Base-by-base conservation (phyloP, 2,797 vertebrate species). In the Hemibagrus guttatus region DNA sequence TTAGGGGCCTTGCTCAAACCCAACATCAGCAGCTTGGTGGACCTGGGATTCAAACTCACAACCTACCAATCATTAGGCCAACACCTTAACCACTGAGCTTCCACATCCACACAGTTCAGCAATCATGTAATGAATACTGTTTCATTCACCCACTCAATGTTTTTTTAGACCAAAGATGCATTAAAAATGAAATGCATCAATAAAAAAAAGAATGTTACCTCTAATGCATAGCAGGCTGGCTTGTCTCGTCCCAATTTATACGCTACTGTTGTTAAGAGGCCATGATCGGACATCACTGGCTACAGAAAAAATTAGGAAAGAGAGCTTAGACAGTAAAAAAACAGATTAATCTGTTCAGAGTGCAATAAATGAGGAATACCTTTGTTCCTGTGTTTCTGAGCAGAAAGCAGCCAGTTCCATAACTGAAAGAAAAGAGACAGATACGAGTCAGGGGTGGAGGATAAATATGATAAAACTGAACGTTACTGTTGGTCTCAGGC, bases 401-500 rank as follows among this genome's bases (percentile, higher is more conserved):
- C 71, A 99, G 95, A 93, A 99, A 99, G 91, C 98, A 99, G 84
- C 98, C 98, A 13, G 98, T 99, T 85, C 98, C 98, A 2, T 99
- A 99, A 87, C 98, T 99, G 91, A 23, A 93, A 89, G 26, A 9
- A 90, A 86, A 92, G 17, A 76, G 9, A n/a, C n/a, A 39, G 35
- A 58, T 83, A 13, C 0, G 8, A 8, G 31, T 59, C 16, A 59
- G 11, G 26, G 11, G 19, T 35, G 28, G 31, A 56, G 11, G 28
- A 59, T 7, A 59, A 59, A 23, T 17, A 68, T 49, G 46, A 7
- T 49, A 7, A 49, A 49, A 8, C 6, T 54, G 54, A 49, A 75
- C 9, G 7, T 21, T 2, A 39, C 68, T 71, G 42, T 74, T 74
- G 23, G 23, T 49, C 12, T 49, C 6, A 49, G 39, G 21, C 69